Evolutionary conservation across 2,888 invertebrate species (phyloP).

Genomic region (Lysandra bellargus): DNA sequence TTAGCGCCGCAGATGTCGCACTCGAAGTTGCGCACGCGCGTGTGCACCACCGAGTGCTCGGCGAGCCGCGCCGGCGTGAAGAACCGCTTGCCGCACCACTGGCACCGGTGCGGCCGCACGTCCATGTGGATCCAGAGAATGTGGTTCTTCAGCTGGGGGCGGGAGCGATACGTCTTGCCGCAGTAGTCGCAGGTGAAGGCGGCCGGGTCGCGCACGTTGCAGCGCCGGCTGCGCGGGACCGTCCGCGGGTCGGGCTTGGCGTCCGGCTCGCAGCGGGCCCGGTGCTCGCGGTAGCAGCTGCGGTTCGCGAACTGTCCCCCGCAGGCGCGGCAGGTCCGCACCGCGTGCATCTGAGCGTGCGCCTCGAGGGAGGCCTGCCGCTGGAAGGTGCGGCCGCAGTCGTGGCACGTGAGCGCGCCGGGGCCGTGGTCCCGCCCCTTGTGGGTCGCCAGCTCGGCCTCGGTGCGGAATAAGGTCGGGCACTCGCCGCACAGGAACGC

Average conservation of each 20-base stretch:
- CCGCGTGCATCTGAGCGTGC: constrained; percentile 67
- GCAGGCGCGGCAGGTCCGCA: constrained; percentile 63
- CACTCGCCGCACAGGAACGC: constrained; percentile 56
- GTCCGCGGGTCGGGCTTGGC: constrained; percentile 59
- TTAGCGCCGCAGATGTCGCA: constrained; percentile 77
- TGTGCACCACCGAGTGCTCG: constrained; percentile 77
- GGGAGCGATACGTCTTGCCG: constrained; percentile 59
- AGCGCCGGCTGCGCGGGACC: constrained; percentile 55
- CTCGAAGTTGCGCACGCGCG: constrained; percentile 72
- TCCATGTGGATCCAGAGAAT: constrained; percentile 76
- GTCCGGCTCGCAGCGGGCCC: constrained; percentile 63
- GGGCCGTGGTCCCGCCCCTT: constrained; percentile 52
- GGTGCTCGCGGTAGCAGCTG: constrained; percentile 66
- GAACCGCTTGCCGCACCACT: constrained; percentile 75
- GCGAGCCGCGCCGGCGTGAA: constrained; percentile 73
- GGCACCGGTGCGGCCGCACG: constrained; percentile 72
- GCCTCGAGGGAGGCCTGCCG: constrained; percentile 57
- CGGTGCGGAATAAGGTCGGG: constrained; percentile 53
- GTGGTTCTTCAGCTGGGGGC: constrained; percentile 70
- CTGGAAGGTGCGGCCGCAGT: constrained; percentile 63
- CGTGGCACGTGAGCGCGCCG: constrained; percentile 56
- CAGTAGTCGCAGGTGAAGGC: constrained; percentile 68
- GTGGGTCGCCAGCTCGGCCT: constrained; percentile 52
- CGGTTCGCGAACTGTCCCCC: constrained; percentile 65
- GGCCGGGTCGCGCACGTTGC: constrained; percentile 67